These are phyloP conservation scores for Lasioglossum calceatum DNA, from an alignment of 2,888 invertebrate genomes.

Conservation along the genomic window DNA sequence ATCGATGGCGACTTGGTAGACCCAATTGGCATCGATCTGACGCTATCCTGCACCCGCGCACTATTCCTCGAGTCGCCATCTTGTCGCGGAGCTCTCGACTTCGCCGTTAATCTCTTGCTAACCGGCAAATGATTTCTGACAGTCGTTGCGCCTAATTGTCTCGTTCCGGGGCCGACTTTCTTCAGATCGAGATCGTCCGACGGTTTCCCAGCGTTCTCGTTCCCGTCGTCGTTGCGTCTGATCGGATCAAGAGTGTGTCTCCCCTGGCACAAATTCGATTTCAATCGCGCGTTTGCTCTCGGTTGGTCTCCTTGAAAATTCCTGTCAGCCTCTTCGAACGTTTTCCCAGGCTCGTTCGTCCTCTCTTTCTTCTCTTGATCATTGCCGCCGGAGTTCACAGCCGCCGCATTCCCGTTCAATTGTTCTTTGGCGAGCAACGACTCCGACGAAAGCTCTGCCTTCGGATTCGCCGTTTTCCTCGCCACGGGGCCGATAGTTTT, in stretches of 20 bases:
- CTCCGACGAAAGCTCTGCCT: slow-evolving; percentile 14
- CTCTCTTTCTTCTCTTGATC: background rate
- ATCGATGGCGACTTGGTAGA: background rate
- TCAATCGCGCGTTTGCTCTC: background rate
- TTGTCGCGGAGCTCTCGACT: slow-evolving; percentile 17
- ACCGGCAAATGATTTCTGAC: background rate
- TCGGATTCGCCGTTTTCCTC: slow-evolving; percentile 9
- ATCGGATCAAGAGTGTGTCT: background rate
- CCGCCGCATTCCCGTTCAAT: background rate
- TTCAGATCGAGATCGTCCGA: background rate
- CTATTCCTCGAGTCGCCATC: slow-evolving; percentile 27
- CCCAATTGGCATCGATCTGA: slow-evolving; percentile 10
- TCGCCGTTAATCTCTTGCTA: background rate
- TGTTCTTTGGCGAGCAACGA: background rate
- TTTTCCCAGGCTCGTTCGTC: background rate
- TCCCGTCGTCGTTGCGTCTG: background rate
- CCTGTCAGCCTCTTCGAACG: background rate
- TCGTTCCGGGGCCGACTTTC: background rate
- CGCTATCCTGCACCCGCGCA: slow-evolving; percentile 29
- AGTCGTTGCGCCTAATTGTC: background rate
- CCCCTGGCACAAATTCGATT: background rate
- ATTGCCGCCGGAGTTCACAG: background rate
- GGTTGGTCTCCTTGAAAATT: background rate
- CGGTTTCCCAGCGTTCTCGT: background rate
- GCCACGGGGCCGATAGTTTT: background rate